Percentiles rank a stretch among this genome's conserved stretches.
Conservation (phyloP, 2,888 invertebrate species). For the Sarcophaga rosellei region DNA sequence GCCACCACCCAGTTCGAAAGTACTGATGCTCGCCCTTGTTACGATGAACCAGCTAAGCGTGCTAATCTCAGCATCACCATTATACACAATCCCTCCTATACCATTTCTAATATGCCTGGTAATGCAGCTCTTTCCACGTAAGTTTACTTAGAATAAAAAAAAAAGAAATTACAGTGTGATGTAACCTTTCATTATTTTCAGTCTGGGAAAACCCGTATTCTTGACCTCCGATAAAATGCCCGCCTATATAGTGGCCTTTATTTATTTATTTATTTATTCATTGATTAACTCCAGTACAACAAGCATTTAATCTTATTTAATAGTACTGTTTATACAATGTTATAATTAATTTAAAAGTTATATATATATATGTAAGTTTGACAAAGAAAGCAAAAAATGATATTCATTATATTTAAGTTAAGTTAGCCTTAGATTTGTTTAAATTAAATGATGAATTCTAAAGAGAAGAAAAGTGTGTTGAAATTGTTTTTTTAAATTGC, state of each 20-base stretch:
- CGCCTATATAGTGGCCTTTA: conserved; percentile 90
- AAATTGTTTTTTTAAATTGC: too few species aligned
- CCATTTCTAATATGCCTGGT: conserved; percentile 82
- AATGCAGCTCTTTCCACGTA: conserved; percentile 65
- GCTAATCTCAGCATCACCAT: conserved; percentile 82
- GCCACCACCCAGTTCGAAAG: conserved; percentile 87
- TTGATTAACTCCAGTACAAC: too few species aligned
- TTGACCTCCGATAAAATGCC: conserved; percentile 85
- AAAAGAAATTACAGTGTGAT: background rate
- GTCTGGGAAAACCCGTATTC: conserved; percentile 74
- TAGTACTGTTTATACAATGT: too few species aligned
- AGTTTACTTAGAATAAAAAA: conserved; percentile 4
- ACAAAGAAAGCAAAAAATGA: too few species aligned
- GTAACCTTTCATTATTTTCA: background rate
- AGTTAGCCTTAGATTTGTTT: too few species aligned
- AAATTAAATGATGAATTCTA: too few species aligned
- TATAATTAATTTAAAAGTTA: too few species aligned
- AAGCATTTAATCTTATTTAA: too few species aligned
- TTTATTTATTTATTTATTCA: too few species aligned
- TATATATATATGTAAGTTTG: too few species aligned
- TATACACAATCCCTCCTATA: conserved; percentile 74
- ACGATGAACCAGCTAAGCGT: conserved; percentile 87
- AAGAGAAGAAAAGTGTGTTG: too few species aligned
- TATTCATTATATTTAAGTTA: too few species aligned
- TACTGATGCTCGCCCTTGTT: conserved; percentile 87